These are phyloP conservation scores for Botia almorhae DNA, from an alignment of 2,797 vertebrate species.

Conservation along the genomic window DNA sequence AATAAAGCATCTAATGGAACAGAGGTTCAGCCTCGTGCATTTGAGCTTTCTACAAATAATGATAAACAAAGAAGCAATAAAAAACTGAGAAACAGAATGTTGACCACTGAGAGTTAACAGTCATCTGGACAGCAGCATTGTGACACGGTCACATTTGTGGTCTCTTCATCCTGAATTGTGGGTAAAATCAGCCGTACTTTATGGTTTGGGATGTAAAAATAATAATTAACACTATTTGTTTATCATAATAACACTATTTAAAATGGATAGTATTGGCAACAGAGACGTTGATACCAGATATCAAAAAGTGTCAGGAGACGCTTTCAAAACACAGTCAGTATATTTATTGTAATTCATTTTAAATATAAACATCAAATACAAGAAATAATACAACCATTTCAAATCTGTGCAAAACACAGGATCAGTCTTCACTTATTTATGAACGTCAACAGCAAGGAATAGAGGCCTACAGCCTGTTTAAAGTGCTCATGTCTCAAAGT, in stretches of 20 bases:
- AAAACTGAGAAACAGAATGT: neutral
- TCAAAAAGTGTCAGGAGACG: neutral
- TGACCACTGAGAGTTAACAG: neutral
- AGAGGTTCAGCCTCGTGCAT: neutral
- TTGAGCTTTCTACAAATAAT: neutral
- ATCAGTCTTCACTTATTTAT: neutral
- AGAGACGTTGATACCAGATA: neutral
- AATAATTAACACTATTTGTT: no score
- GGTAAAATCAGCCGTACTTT: no score
- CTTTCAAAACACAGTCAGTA: conserved; percentile 23
- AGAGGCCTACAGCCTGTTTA: neutral
- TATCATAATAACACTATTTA: no score
- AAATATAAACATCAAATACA: conserved; percentile 32
- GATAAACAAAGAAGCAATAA: neutral
- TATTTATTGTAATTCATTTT: conserved; percentile 33
- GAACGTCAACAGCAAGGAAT: no score
- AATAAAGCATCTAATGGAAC: neutral
- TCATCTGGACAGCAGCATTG: neutral
- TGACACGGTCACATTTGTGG: neutral
- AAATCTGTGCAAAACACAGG: conserved; percentile 8
- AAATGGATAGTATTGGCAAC: neutral
- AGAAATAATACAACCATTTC: conserved; percentile 8
- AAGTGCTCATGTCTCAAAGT: neutral
- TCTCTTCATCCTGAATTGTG: neutral
- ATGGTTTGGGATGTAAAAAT: neutral